Percentiles rank a stretch among this genome's conserved stretches.
Evolutionary conservation across 2,797 vertebrate genomes (phyloP).

Genomic region (Ptychadena robeensis): DNA sequence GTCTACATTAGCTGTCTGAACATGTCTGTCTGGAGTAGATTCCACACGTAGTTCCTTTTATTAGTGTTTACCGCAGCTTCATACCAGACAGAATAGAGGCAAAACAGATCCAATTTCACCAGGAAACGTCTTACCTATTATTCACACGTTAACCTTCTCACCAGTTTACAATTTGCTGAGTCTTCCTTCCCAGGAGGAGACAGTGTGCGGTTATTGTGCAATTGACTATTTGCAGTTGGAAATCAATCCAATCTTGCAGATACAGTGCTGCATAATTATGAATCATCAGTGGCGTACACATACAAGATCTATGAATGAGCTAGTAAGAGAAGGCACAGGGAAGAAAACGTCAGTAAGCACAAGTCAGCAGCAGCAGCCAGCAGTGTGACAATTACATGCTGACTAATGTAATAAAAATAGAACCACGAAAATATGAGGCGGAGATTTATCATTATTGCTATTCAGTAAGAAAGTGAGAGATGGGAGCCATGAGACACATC

Average conservation of each 20-base stretch:
- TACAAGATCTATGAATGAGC: slow-evolving; percentile 24
- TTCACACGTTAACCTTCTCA: background rate
- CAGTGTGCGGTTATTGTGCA: background rate
- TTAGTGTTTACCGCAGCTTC: background rate
- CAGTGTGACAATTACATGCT: background rate
- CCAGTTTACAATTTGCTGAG: background rate
- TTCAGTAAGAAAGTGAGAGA: background rate
- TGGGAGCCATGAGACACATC: too few species aligned
- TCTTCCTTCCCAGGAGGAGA: background rate
- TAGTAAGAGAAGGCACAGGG: background rate
- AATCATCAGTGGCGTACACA: background rate
- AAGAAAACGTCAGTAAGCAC: background rate
- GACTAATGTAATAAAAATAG: too few species aligned
- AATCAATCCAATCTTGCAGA: slow-evolving; percentile 1
- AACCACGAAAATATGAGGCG: too few species aligned
- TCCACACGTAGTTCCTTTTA: background rate
- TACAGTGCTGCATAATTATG: background rate
- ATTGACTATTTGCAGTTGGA: background rate
- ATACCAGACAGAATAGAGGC: background rate
- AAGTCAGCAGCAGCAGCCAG: background rate
- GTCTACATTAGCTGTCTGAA: background rate
- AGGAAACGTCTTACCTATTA: background rate
- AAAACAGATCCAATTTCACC: background rate
- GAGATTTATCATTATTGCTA: background rate
- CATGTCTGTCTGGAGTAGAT: slow-evolving; percentile 12